Evolutionary conservation across 1,140 invertebrate genomes (phyloP), one percentile per base, ranked within the genome.

Genomic region (Branchinecta lindahli): DNA sequence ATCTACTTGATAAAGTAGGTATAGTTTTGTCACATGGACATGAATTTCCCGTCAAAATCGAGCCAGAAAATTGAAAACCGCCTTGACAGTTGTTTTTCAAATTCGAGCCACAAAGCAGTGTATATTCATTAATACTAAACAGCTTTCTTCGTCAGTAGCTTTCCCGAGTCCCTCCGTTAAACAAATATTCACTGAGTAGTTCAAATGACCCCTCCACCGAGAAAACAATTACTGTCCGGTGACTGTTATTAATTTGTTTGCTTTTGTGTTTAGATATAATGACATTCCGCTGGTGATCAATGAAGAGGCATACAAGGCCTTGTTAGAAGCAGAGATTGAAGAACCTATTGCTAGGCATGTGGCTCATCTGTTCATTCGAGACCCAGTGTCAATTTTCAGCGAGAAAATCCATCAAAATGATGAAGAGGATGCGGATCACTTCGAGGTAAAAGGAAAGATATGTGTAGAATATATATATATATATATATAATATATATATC

Each of bases 391-490:
- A 18, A 81, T 99, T 45, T 99, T 97, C 81, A 88, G 87, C 47
- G 96, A 99, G 79, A 96, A 96, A 79, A 83, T 99, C 12, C 78
- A 98, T 80, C 94, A 97, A 77, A 89, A 98, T 78, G 94, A 99
- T 79, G 81, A 85, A 21, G 87, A 89, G 72, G 96, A 98, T 75
- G 92, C 92, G 0, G 96, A 99, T 80, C 96, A 99, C 81, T 99
- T 99, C 83, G 96, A 99, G 83, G 93, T 94, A 79, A 75, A 71
- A 74, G 66, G 21, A 69, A 52, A 33, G 45, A 15, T 8, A 21
- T 12, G 44, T 18, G 44, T 47, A n/a, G 20, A 44, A 69, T 47
- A 21, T 47, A 5, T 10, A 67, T 10, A 71, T 44, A 72, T 9
- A 67, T 20, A 18, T 8, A 45, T n/a, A n/a, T n/a, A n/a, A n/a